A percentile compares a stretch with the other conserved stretches of the same genome.
phyloP scores from a whole-genome alignment of 2,113 vertebrate genomes.

The Vimba vimba region DNA sequence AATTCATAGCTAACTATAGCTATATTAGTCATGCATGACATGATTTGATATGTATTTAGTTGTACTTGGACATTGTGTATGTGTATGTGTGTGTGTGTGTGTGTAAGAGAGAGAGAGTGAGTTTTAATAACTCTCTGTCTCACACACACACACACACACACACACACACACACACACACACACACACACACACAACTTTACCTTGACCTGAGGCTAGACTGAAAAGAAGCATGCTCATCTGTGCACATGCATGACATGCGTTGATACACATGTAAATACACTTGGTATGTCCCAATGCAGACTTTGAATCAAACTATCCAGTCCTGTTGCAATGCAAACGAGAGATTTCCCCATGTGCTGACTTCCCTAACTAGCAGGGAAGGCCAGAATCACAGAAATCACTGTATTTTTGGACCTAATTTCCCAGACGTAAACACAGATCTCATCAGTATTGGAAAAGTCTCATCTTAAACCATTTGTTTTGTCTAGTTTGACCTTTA shows the following conservation, averaged over 20 bases:
- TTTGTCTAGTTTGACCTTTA: background rate
- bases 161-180: too few species aligned
- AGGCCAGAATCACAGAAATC: background rate
- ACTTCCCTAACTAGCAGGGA: background rate
- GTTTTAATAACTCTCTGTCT: too few species aligned
- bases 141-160: too few species aligned
- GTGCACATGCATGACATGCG: background rate
- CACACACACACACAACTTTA: background rate
- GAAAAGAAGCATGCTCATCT: constrained; percentile 3
- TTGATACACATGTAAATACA: background rate
- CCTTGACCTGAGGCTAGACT: background rate
- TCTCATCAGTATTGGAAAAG: background rate
- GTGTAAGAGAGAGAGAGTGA: too few species aligned
- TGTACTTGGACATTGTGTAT: too few species aligned
- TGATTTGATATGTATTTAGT: too few species aligned
- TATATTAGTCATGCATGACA: background rate
- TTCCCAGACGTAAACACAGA: background rate
- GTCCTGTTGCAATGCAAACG: background rate
- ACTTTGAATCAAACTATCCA: background rate
- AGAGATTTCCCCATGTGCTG: background rate
- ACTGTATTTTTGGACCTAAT: background rate
- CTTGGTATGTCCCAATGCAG: background rate
- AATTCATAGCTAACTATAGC: background rate
- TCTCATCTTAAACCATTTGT: background rate
- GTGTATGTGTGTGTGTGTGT: too few species aligned